These are phyloP conservation scores for Alloscopus bannaensis DNA, from an alignment of 2,888 invertebrate genomes.

Conservation along the genomic window DNA sequence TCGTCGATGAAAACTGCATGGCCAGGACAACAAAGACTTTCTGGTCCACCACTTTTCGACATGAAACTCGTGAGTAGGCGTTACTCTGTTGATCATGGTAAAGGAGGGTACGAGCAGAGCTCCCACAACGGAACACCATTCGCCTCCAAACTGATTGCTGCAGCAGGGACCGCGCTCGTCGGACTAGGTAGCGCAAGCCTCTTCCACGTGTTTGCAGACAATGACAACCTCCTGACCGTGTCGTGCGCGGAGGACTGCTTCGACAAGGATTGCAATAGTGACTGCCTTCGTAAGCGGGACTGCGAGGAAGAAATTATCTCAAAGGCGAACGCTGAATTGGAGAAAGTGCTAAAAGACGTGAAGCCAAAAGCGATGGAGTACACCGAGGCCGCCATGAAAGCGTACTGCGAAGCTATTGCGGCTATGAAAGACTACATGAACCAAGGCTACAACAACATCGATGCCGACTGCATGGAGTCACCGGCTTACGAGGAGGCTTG, in stretches of 20 bases:
- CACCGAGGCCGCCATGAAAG: constrained; percentile 71
- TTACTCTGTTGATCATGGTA: neutral
- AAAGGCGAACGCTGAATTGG: constrained; percentile 71
- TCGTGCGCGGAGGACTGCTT: constrained; percentile 36
- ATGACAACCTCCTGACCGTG: constrained; percentile 3
- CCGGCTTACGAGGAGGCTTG: constrained; percentile 72
- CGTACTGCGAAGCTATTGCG: constrained; percentile 70
- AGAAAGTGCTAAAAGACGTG: constrained; percentile 71
- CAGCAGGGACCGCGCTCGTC: constrained; percentile 6
- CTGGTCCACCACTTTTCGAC: neutral
- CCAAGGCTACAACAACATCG: constrained; percentile 70
- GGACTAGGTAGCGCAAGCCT: constrained; percentile 19
- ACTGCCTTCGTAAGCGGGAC: constrained; percentile 70
- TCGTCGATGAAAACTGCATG: constrained; percentile 15
- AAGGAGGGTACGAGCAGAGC: neutral
- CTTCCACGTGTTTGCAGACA: constrained; percentile 3
- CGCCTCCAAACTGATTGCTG: constrained; percentile 6
- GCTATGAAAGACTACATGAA: constrained; percentile 69
- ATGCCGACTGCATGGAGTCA: constrained; percentile 68
- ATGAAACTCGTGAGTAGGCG: constrained; percentile 9
- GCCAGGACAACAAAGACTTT: neutral
- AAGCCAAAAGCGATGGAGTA: constrained; percentile 71
- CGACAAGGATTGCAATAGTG: constrained; percentile 58
- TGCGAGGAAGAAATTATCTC: constrained; percentile 71
- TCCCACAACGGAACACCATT: neutral